These are phyloP conservation scores for Phyllotis vaccarum DNA, from an alignment of 2,797 vertebrate genomes.

Conservation along the genomic window DNA sequence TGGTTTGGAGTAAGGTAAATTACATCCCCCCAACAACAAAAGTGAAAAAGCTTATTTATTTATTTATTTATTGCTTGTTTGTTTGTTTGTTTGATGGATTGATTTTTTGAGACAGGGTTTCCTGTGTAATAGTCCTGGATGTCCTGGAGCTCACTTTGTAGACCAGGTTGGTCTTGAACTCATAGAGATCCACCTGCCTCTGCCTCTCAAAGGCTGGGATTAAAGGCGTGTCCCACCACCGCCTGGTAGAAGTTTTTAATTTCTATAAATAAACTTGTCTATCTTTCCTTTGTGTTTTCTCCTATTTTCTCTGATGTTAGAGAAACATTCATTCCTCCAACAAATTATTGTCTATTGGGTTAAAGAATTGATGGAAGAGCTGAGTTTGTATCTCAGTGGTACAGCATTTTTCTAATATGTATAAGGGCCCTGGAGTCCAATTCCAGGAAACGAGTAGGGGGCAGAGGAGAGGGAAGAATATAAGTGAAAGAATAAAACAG, in stretches of 20 bases:
- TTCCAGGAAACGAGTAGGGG: background rate
- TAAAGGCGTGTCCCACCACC: background rate
- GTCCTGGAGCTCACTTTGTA: background rate
- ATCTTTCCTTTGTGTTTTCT: background rate
- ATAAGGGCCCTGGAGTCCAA: background rate
- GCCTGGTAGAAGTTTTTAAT: background rate
- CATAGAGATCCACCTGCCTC: background rate
- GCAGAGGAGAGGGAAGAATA: background rate
- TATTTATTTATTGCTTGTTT: background rate
- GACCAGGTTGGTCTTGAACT: background rate
- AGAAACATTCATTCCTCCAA: background rate
- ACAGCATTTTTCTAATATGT: background rate
- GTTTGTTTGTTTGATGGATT: too few species aligned
- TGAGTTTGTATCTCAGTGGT: background rate
- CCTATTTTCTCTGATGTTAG: background rate
- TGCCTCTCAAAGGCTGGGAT: background rate
- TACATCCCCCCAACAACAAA: background rate
- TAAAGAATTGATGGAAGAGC: background rate
- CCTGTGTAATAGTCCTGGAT: background rate
- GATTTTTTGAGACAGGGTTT: background rate
- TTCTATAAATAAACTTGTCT: background rate
- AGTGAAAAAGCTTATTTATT: background rate
- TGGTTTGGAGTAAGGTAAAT: background rate
- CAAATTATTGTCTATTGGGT: background rate
- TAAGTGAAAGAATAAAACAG: background rate